phyloP scores from a whole-genome alignment of 2,888 invertebrate species.

The Prenolepis imparis region DNA sequence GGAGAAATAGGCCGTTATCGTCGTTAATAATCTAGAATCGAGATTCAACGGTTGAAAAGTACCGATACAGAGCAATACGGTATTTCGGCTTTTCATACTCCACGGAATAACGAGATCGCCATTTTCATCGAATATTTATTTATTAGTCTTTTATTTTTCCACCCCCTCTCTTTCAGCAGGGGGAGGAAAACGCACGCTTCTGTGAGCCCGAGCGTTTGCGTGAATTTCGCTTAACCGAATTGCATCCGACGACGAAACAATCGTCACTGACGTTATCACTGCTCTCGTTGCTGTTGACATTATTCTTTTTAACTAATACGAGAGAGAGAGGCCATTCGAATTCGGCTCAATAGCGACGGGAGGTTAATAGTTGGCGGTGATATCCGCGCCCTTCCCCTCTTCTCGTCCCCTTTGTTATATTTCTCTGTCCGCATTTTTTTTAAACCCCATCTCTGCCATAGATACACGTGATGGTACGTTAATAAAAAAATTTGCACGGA shows the following conservation, averaged over 20 bases:
- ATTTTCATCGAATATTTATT: constrained; percentile 31
- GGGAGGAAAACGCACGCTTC: not conserved
- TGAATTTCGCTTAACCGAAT: constrained; percentile 56
- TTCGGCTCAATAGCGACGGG: constrained; percentile 39
- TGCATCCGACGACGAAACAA: constrained; percentile 51
- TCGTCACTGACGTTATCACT: constrained; percentile 48
- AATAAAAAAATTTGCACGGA: constrained; percentile 17
- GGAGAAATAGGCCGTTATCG: constrained; percentile 49
- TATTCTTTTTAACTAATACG: constrained; percentile 57
- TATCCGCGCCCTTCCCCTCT: not conserved
- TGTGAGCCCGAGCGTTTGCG: constrained; percentile 17
- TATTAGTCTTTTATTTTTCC: not conserved
- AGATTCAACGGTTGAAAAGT: constrained; percentile 52
- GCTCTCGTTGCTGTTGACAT: constrained; percentile 50
- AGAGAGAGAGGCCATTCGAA: constrained; percentile 24
- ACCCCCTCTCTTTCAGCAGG: not conserved
- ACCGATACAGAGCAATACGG: not conserved
- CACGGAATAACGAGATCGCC: constrained; percentile 38
- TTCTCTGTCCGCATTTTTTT: constrained; percentile 48
- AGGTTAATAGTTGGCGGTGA: constrained; percentile 51
- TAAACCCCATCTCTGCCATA: constrained; percentile 39
- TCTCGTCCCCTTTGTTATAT: constrained; percentile 10
- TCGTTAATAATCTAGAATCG: constrained; percentile 63
- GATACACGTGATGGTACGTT: constrained; percentile 42
- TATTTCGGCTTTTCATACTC: constrained; percentile 25